Evolutionary conservation across 2,113 vertebrate genomes (phyloP).

Genomic region (Scortum barcoo): DNA sequence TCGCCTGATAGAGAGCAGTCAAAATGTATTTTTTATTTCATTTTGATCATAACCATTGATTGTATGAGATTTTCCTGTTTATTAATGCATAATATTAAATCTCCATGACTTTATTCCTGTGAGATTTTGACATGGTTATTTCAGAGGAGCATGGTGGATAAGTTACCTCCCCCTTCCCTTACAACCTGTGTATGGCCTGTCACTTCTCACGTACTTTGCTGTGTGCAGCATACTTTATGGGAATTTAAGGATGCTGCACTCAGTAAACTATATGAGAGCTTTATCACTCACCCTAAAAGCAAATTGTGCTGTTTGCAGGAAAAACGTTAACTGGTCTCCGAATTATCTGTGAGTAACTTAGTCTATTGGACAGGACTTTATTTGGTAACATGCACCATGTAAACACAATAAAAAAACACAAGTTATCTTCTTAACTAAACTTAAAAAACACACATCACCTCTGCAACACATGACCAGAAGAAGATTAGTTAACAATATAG

Average conservation of each 20-base stretch:
- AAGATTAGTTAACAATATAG: not conserved
- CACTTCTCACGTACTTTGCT: too few relatives aligned
- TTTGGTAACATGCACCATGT: not conserved
- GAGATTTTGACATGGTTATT: slow-evolving; percentile 45
- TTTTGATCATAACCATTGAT: slow-evolving; percentile 88
- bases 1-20: slow-evolving; percentile 78
- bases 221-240: too few relatives aligned
- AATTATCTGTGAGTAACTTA: not conserved
- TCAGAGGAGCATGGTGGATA: not conserved
- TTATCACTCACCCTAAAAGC: not conserved
- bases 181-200: too few relatives aligned
- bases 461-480: not conserved
- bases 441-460: not conserved
- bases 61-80: slow-evolving; percentile 85
- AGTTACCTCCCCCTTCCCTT: too few relatives aligned
- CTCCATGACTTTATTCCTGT: slow-evolving; percentile 89
- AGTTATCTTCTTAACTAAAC: not conserved
- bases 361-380: not conserved
- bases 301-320: not conserved
- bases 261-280: not conserved
- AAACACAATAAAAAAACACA: not conserved
- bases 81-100: slow-evolving; percentile 91
- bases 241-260: not conserved
- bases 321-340: not conserved
- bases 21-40: slow-evolving; percentile 86